These are phyloP conservation scores for Muricea muricata DNA, from an alignment of 92 coral and sea anemone genomes.

Conservation along the genomic window DNA sequence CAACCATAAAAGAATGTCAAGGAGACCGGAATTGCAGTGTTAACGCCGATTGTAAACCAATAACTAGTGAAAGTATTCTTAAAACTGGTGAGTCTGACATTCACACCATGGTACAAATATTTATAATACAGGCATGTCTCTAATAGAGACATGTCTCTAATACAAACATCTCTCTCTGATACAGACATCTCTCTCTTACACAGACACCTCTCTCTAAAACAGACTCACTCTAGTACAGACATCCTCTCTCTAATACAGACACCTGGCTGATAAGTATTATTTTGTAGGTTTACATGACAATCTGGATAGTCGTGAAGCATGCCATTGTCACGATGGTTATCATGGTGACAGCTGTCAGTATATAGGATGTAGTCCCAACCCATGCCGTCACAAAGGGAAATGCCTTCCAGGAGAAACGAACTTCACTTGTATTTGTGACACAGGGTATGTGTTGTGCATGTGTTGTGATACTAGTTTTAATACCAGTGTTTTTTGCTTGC, in stretches of 20 bases:
- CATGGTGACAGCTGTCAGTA: constrained; percentile 97
- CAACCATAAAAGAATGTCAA: constrained; percentile 59
- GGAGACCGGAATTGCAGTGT: constrained; percentile 86
- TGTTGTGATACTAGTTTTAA: too few relatives aligned
- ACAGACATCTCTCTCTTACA: neutral
- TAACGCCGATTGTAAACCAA: constrained; percentile 78
- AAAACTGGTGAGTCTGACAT: constrained; percentile 56
- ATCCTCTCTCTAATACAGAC: neutral
- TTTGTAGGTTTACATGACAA: constrained; percentile 1
- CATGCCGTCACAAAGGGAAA: constrained; percentile 78
- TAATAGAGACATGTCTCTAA: neutral
- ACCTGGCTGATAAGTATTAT: neutral
- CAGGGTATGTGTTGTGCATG: constrained; percentile 48
- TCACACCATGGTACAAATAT: neutral
- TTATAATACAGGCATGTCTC: neutral
- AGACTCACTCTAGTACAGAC: constrained; percentile 10
- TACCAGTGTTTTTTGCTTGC: too few relatives aligned
- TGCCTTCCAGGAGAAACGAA: neutral
- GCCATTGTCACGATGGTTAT: constrained; percentile 82
- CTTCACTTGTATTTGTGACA: neutral
- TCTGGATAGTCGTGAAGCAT: constrained; percentile 50
- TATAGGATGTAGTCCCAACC: constrained; percentile 86
- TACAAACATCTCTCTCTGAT: neutral
- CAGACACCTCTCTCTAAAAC: neutral
- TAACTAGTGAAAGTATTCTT: constrained; percentile 38